Percentiles rank a stretch among this genome's conserved stretches.
phyloP scores from a whole-genome alignment of 2,888 invertebrate species.

The Rapana venosa region DNA sequence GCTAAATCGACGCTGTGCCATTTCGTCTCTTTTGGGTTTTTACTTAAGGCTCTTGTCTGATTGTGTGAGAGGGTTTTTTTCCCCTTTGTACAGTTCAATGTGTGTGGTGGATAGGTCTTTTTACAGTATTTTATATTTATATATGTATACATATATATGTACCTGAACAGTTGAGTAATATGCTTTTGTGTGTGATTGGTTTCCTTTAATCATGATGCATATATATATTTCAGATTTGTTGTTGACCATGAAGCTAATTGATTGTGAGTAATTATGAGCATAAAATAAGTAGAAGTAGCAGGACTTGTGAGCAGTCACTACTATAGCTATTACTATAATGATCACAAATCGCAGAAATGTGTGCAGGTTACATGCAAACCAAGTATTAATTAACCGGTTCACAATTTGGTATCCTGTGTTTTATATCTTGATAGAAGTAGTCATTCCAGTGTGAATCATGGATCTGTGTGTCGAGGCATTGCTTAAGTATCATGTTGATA shows the following conservation, averaged over 20 bases:
- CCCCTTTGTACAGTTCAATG: not conserved
- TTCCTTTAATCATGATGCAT: not conserved
- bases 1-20: not conserved
- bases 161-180: not conserved
- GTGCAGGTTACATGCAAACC: too few relatives aligned
- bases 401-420: too few relatives aligned
- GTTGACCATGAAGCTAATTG: not conserved
- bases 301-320: not conserved
- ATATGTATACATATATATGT: not conserved
- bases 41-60: not conserved
- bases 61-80: not conserved
- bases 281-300: not conserved
- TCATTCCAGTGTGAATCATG: too few relatives aligned
- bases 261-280: not conserved
- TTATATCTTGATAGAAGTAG: too few relatives aligned
- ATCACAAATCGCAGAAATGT: too few relatives aligned
- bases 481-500: too few relatives aligned
- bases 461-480: too few relatives aligned
- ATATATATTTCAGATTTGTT: not conserved
- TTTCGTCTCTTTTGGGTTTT: too few relatives aligned
- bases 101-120: not conserved
- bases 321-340: not conserved
- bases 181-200: not conserved
- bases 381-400: too few relatives aligned
- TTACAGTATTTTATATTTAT: not conserved